Conservation (phyloP, 2,888 invertebrate species). For the Cryptosula pallasiana region DNA sequence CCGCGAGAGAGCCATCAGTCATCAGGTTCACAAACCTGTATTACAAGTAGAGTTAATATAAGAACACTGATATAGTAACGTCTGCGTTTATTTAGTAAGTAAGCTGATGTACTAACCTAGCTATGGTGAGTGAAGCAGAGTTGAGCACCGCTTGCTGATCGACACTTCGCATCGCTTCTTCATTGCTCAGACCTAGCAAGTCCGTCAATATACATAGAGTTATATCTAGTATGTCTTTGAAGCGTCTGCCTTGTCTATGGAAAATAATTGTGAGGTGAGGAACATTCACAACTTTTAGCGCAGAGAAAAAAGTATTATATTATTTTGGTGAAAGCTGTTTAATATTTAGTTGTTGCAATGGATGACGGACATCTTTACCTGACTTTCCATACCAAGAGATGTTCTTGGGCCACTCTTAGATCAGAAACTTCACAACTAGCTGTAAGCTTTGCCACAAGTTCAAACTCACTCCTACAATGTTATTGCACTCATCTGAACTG, state of each 20-base stretch:
- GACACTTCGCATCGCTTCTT: not conserved
- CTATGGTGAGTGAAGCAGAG: constrained; percentile 9
- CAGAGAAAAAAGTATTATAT: no score
- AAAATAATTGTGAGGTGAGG: not conserved
- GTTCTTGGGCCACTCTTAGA: not conserved
- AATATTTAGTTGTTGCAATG: not conserved
- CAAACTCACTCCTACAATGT: not conserved
- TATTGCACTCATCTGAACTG: no score
- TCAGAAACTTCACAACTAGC: not conserved
- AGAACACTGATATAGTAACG: no score
- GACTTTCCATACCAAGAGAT: not conserved
- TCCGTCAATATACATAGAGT: not conserved
- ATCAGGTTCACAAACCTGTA: constrained; percentile 19
- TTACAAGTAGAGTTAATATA: no score
- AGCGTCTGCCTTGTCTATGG: not conserved
- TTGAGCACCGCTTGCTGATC: not conserved
- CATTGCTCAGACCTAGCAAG: not conserved
- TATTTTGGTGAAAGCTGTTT: not conserved
- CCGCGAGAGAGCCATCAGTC: constrained; percentile 4
- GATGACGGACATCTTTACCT: no score
- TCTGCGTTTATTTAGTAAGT: no score
- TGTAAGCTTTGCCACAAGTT: not conserved
- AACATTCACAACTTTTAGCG: no score
- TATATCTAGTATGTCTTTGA: constrained; percentile 11
- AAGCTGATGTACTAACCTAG: no score